Base-by-base conservation (phyloP, 2,113 vertebrate species). In the Gila orcuttii region DNA sequence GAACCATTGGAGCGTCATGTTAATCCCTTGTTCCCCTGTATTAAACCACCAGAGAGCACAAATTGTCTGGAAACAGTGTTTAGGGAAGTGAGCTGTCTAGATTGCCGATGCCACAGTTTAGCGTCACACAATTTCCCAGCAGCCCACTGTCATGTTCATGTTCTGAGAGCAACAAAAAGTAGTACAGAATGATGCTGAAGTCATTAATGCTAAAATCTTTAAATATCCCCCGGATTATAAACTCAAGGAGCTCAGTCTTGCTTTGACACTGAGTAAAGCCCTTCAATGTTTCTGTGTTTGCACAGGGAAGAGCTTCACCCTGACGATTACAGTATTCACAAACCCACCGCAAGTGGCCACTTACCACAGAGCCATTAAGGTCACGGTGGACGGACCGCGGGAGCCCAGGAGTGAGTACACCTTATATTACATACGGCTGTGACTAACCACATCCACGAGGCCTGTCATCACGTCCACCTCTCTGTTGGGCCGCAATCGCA, bases 271-370 rank as follows among this genome's bases (percentile, higher is more conserved):
- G 78, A 75, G 57, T 86, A 50, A 92, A 95, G 89, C 91, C 83
- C 55, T 82, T 85, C 50, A 78, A 79, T 75, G 52, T 89, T 59
- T 86, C 91, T 92, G 89, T 91, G 82, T 78, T 91, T 95, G 94
- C 88, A 87, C 96, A 99, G 98, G 98, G 92, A 99, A 99, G 96
- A 99, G 98, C 94, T 99, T 99, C 96, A 99, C 97, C 85, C 94
- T 99, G 96, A 99, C 98, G 95, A 99, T 99, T 96, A 99, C 98
- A 87, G 97, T 99, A 94, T 98, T 99, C 96, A 99, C 97, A 94
- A 99, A 99, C 94, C 98, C 97, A 88, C 98, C 98, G 86, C 98
- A 99, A 98, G 98, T 99, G 83, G 98, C 98, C 91, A 99, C 98
- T 92, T 99, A 99, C 94, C 98, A 99, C 94, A 96, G 98, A 95